phyloP scores from a whole-genome alignment of 2,113 vertebrate genomes.

The Cardinalis cardinalis region DNA sequence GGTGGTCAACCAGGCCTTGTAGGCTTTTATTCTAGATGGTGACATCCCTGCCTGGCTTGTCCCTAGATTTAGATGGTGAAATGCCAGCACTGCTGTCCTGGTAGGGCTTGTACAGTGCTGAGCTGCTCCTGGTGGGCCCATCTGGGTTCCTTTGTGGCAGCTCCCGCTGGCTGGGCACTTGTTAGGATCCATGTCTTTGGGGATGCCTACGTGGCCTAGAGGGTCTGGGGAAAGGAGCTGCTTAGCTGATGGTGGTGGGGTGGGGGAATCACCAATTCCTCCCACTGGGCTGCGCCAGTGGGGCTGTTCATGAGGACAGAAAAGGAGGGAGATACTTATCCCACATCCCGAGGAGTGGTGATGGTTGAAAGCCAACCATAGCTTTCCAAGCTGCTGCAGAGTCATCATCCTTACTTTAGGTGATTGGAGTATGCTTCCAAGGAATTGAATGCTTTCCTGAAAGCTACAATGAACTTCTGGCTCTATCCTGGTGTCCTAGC shows the following conservation, averaged over 20 bases:
- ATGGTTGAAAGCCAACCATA: not conserved
- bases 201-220: not conserved
- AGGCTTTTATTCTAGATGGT: not conserved
- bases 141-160: not conserved
- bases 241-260: not conserved
- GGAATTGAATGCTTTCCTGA: not conserved
- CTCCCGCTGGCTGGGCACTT: not conserved
- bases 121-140: not conserved
- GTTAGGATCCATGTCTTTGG: fast-evolving
- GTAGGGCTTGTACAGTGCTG: not conserved
- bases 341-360: too few relatives aligned
- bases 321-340: not conserved
- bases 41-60: not conserved
- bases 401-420: not conserved
- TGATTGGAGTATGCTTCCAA: not conserved
- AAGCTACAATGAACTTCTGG: not conserved
- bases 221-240: not conserved
- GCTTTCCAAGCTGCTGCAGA: not conserved
- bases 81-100: not conserved
- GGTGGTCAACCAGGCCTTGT: not conserved
- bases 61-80: not conserved
- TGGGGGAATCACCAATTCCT: not conserved
- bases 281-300: fast-evolving
- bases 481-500: not conserved
- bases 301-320: not conserved